Conservation (phyloP, 2,888 invertebrate genomes). For the Ectropis crepuscularia region DNA sequence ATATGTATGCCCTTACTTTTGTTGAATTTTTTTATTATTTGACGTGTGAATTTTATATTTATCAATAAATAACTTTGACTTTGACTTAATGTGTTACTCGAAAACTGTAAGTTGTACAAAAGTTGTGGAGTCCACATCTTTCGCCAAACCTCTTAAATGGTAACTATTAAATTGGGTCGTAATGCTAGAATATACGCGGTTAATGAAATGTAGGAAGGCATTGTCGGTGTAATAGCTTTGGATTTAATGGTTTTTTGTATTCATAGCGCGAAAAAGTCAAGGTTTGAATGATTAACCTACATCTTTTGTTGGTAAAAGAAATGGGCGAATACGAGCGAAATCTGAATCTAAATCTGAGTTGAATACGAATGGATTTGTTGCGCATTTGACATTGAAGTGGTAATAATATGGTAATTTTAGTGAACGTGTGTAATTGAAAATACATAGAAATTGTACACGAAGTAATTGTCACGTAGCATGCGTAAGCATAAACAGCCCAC, state of each 20-base stretch:
- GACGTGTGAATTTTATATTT: too few species aligned
- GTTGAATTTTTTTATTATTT: too few species aligned
- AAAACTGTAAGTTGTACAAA: too few species aligned
- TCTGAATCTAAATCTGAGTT: neutral
- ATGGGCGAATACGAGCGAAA: neutral
- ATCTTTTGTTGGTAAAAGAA: conserved; percentile 1
- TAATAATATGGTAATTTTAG: too few species aligned
- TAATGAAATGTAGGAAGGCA: conserved; percentile 40
- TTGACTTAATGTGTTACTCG: too few species aligned
- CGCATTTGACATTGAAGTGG: neutral
- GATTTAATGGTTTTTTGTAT: conserved; percentile 31
- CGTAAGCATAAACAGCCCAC: too few species aligned
- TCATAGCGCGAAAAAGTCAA: conserved; percentile 17
- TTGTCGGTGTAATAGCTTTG: conserved; percentile 41
- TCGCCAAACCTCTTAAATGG: too few species aligned
- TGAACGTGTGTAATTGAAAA: neutral
- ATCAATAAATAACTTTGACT: too few species aligned
- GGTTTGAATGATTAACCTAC: conserved; percentile 11
- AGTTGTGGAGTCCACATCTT: too few species aligned
- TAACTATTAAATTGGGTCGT: conserved; percentile 49
- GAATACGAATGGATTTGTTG: neutral
- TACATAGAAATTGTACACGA: neutral
- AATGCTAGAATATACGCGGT: conserved; percentile 47
- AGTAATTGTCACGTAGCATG: too few species aligned
- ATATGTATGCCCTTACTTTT: too few species aligned